phyloP scores from a whole-genome alignment of 1,140 invertebrate genomes.

The Periplaneta americana region DNA sequence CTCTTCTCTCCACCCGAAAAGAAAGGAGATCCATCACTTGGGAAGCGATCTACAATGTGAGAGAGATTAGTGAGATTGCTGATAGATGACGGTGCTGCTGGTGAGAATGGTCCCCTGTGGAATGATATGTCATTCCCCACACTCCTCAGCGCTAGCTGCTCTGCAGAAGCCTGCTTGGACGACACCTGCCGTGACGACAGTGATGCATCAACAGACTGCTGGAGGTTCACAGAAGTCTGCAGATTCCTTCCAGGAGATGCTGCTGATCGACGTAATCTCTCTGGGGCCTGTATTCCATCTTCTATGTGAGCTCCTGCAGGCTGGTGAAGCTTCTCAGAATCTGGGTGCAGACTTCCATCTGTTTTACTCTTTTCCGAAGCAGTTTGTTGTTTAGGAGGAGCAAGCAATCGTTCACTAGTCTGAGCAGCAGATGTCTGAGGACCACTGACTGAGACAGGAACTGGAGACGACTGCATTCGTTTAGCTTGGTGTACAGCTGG shows the following conservation, averaged over 20 bases:
- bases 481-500: not conserved
- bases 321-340: not conserved
- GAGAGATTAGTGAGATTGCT: constrained; percentile 46
- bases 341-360: not conserved
- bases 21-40: constrained; percentile 47
- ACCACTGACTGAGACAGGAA: not conserved
- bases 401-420: not conserved
- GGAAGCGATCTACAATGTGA: constrained; percentile 52
- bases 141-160: not conserved
- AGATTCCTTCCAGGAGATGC: not conserved
- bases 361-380: not conserved
- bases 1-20: constrained; percentile 39
- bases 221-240: not conserved
- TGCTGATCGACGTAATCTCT: not conserved
- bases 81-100: not conserved
- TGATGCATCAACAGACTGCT: not conserved
- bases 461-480: not conserved
- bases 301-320: not conserved
- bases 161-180: not conserved
- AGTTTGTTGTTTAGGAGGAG: not conserved
- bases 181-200: not conserved
- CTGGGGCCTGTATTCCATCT: not conserved
- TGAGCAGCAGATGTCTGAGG: not conserved
- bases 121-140: not conserved
- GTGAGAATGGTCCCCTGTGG: constrained; percentile 14